Evolutionary conservation across 2,888 invertebrate genomes (phyloP), one percentile per base, ranked within the genome.

Genomic region (Amphimallon solstitiale): DNA sequence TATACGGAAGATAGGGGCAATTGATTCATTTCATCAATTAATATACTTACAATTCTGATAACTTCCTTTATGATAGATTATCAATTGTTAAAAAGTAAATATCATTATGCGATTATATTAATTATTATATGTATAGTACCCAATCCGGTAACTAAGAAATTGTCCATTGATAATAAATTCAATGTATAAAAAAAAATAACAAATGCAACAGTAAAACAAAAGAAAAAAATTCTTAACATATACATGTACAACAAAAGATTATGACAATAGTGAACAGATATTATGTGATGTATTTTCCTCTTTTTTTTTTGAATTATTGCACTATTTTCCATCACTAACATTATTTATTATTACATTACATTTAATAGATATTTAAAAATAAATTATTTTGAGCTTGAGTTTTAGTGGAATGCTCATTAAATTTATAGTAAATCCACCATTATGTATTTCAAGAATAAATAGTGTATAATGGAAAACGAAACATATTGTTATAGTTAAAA

Each of bases 181-280:
- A 38, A 49, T 43, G 34, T 43, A 43, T 59, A 59, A 59, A 43
- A 56, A 56, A 59, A 59, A 43, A 59, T 59, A 59, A 59, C 56
- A 40, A 56, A 54, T 40, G 54, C 54, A 56, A 56, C 56, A 59
- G 56, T 43, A 43, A 59, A 59, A 40, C 43, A 59, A 43, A 40
- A 29, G 40, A 59, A n/a, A 34, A 23, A 14, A 43, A 29, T 29
- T 29, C 29, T 29, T 40, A 56, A 56, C 40, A 21, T 56, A 40
- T 43, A 56, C 29, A 59, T 23, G 6, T 43, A 59, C 29, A 43
- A 59, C 56, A 43, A 29, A 59, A 59, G 23, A 59, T 35, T 35
- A 43, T 43, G 56, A 59, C 56, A 59, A 43, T 43, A 59, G 23
- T 21, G 29, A 59, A 40, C 23, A 51, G 54, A 59, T 43, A 29